Conservation (phyloP, 2,113 vertebrate genomes). For the Prolemur simus region DNA sequence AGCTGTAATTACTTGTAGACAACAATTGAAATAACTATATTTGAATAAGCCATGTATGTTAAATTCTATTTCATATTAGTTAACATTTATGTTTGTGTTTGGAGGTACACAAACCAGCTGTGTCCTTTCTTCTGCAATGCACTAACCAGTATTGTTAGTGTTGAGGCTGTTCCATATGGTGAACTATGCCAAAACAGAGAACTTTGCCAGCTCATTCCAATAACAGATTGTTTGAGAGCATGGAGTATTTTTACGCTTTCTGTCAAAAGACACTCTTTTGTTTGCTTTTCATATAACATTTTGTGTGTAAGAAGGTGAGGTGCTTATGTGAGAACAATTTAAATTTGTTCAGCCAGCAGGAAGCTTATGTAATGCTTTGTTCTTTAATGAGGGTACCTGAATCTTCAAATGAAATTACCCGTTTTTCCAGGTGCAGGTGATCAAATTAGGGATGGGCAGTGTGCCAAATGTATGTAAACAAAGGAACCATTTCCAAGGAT, state of each 20-base stretch:
- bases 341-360: conserved; percentile 57
- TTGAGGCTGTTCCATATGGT: background rate
- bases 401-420: conserved; percentile 57
- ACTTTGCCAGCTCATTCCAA: conserved; percentile 14
- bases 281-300: conserved; percentile 27
- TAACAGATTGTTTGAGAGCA: conserved; percentile 5
- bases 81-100: background rate
- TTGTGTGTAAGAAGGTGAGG: background rate
- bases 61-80: background rate
- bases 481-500: conserved; percentile 57
- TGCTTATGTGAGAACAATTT: conserved; percentile 55
- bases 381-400: conserved; percentile 71
- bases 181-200: background rate
- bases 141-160: background rate
- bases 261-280: conserved; percentile 34
- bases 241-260: conserved; percentile 18
- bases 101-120: background rate
- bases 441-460: conserved; percentile 65
- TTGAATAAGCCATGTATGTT: background rate
- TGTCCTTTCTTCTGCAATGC: background rate
- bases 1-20: background rate
- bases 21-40: background rate
- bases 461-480: conserved; percentile 58
- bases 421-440: conserved; percentile 68
- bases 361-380: conserved; percentile 48